These are phyloP conservation scores for Molossus molossus DNA, from an alignment of 2,797 vertebrate species.

Conservation along the genomic window DNA sequence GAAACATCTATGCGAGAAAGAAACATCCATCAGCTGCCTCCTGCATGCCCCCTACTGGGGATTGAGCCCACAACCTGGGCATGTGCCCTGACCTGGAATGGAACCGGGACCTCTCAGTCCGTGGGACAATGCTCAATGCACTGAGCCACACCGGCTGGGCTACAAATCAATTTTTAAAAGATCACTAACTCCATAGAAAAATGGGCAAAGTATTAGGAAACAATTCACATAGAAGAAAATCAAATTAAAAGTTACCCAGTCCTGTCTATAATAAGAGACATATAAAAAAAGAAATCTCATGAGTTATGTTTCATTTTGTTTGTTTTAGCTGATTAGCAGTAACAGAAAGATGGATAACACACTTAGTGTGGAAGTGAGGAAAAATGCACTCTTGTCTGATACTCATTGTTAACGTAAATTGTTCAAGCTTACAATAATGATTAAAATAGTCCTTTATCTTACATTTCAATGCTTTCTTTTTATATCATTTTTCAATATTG, in stretches of 20 bases:
- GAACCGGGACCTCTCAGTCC: no score
- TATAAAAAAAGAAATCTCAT: not conserved
- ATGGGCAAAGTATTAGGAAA: not conserved
- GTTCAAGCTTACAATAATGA: not conserved
- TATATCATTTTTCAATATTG: conserved; percentile 2
- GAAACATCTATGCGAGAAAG: no score
- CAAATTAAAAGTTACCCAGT: not conserved
- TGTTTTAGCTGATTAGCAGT: not conserved
- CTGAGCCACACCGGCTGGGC: no score
- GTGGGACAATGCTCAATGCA: no score
- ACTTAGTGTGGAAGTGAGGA: not conserved
- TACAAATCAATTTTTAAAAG: not conserved
- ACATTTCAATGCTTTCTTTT: not conserved
- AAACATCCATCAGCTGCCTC: no score
- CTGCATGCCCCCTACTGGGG: no score
- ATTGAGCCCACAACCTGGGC: no score
- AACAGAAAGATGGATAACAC: not conserved
- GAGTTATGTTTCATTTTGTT: not conserved
- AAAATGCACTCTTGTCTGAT: not conserved
- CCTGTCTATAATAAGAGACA: not conserved
- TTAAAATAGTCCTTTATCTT: not conserved
- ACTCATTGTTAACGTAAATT: not conserved
- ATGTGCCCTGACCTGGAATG: no score
- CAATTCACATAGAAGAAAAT: not conserved
- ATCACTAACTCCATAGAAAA: not conserved